Evolutionary conservation across 2,797 vertebrate species (phyloP).

Genomic region (Betta splendens): DNA sequence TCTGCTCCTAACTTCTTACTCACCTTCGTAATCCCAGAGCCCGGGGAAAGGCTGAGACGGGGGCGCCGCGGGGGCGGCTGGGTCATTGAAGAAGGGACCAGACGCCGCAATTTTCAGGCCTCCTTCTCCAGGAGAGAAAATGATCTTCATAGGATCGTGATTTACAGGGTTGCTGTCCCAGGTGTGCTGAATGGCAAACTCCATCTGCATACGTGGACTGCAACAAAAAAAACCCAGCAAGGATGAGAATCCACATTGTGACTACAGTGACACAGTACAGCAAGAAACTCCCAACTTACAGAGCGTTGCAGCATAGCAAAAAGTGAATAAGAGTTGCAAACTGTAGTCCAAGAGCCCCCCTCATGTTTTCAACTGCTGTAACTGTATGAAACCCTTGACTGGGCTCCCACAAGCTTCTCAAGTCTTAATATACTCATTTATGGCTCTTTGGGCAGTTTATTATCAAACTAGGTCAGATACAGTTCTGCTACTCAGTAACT

Average conservation of each 20-base stretch:
- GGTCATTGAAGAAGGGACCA: constrained; percentile 91
- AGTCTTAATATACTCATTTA: neutral
- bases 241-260: neutral
- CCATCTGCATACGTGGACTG: constrained; percentile 75
- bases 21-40: constrained; percentile 94
- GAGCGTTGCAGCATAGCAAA: constrained; percentile 48
- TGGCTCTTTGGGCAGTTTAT: constrained; percentile 11
- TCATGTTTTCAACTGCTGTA: constrained; percentile 46
- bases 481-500: constrained; percentile 49
- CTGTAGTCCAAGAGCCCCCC: constrained; percentile 28
- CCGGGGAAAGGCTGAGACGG: constrained; percentile 83
- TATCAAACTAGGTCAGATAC: constrained; percentile 25
- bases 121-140: constrained; percentile 75
- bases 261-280: neutral
- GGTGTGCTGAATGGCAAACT: constrained; percentile 84
- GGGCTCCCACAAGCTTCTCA: neutral
- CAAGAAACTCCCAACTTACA: constrained; percentile 36
- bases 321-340: constrained; percentile 35
- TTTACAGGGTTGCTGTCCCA: constrained; percentile 87
- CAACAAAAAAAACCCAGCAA: constrained; percentile 21
- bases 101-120: constrained; percentile 85
- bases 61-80: constrained; percentile 82
- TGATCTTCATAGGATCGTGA: constrained; percentile 82
- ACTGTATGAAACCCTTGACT: neutral
- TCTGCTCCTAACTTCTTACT: constrained; percentile 9